Base-by-base conservation (phyloP, 1,140 invertebrate genomes). In the Leptinotarsa defecta region DNA sequence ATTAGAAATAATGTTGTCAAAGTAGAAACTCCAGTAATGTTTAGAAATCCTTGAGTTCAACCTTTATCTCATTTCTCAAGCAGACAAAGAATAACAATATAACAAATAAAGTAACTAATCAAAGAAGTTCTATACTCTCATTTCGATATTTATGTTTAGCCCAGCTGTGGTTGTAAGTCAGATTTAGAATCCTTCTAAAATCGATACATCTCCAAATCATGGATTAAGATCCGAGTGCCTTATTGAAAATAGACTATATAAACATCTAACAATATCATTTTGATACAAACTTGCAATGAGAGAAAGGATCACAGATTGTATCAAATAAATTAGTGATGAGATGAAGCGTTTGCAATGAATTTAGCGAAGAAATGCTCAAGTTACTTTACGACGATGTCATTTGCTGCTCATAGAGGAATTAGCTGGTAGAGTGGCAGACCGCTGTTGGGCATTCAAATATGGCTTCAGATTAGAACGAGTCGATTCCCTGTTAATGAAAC, bases 391-490 rank as follows among this genome's bases (percentile, higher is more conserved):
- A 69, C 48, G 71, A 48, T 73, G 76, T 85, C 83, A 85, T 85
- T 86, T 86, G 72, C 79, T 82, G 80, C 79, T 82, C 79, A 87
- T 84, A 15, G 86, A 86, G 70, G 91, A 90, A 83, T 91, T 92
- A 63, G 91, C 90, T 74, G 92, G 92, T 81, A 92, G 87, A 64
- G 91, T 93, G 57, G 91, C 91, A 78, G 91, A 92, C 84, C 91
- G 88, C 86, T 92, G 91, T 77, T 90, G 90, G 76, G 89, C 88
- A 83, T 89, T 90, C 86, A 92, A 87, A 83, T 91, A 92, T 79
- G 90, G 88, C 86, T 92, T 92, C 81, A 92, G 84, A 77, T 90
- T 91, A 74, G 92, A 93, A 81, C 91, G 89, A 82, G 92, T 93
- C 2, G 92, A 93, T 85, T 94, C 92, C 86, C 92, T 94, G 77